Evolutionary conservation across 2,888 invertebrate species (phyloP).

Genomic region (Drosophila nr. fundita): DNA sequence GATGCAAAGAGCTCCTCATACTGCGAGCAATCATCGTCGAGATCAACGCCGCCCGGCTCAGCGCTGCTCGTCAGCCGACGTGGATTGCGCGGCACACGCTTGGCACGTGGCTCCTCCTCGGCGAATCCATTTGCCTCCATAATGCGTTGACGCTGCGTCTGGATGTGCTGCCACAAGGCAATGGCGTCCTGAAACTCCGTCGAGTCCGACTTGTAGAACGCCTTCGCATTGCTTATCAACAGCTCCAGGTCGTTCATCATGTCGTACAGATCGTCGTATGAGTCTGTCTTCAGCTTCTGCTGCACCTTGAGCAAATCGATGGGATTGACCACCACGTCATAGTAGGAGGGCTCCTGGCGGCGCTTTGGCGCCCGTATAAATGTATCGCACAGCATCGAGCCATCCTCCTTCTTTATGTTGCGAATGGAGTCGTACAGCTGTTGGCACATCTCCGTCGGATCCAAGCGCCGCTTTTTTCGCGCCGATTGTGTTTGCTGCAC

Average conservation of each 20-base stretch:
- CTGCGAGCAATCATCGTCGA: conserved; percentile 90
- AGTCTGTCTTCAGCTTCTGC: conserved; percentile 98
- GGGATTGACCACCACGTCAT: conserved; percentile 96
- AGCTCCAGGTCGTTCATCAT: conserved; percentile 95
- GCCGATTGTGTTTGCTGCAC: conserved; percentile 74
- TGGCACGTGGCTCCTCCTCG: conserved; percentile 81
- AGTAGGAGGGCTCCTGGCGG: conserved; percentile 95
- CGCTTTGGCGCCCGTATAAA: conserved; percentile 98
- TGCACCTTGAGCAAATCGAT: conserved; percentile 97
- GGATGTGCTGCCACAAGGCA: conserved; percentile 94
- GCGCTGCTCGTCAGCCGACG: conserved; percentile 86
- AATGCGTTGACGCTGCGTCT: conserved; percentile 84
- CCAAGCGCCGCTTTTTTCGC: conserved; percentile 76
- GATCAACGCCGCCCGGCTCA: conserved; percentile 89
- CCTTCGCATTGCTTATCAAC: conserved; percentile 96
- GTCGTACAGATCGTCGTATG: conserved; percentile 97
- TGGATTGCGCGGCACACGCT: conserved; percentile 81
- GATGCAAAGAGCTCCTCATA: conserved; percentile 96
- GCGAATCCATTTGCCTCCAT: conserved; percentile 82
- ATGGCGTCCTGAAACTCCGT: conserved; percentile 95
- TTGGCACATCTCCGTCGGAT: conserved; percentile 92
- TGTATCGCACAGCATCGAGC: conserved; percentile 94
- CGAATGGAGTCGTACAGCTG: conserved; percentile 96
- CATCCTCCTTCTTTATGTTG: conserved; percentile 96
- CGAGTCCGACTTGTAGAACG: conserved; percentile 95